Evolutionary conservation across 1,140 invertebrate genomes (phyloP), one percentile per base, ranked within the genome.

Genomic region (Achatina immaculata): DNA sequence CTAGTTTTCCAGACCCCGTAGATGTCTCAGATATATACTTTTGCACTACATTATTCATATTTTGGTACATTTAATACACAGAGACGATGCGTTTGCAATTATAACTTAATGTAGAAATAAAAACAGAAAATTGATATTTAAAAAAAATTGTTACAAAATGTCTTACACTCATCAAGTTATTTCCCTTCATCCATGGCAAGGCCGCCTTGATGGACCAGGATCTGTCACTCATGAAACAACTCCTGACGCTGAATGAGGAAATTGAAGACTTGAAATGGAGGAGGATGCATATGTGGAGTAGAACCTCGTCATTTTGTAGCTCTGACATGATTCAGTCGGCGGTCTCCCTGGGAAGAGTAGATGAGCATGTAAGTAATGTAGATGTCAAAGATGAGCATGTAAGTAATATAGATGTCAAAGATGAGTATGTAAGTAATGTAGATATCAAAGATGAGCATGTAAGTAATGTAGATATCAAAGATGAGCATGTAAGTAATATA

Each of bases 201-300:
- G 77, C 83, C 16, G 85, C 83, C 14, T 72, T 88, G 62, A 87
- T 88, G 84, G 87, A 88, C 42, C 87, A 87, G 77, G 87, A 88
- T 65, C 78, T 88, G 36, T 85, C 81, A 1, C 82, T 88, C 51
- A 88, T 88, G 87, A 85, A 86, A 65, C 87, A 88, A 73, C 81
- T 88, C 19, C 81, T 88, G 48, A 87, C 84, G 7, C 75, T 88
- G 55, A 88, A 88, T 72, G 87, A 88, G 78, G 81, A 83, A 62
- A 87, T 88, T 34, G 86, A 88, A 80, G 86, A 88, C 34, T 72
- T 88, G n/a, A 88, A 88, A 78, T 87, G 85, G 83, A 82, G 84
- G 38, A 58, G 85, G 24, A 71, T 81, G 34, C 84, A 84, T 72
- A 79, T 79, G 71, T 84, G 83, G 72, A 69, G 78, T n/a, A 82